A percentile compares a stretch with the other conserved stretches of the same genome.
phyloP scores from a whole-genome alignment of 2,888 invertebrate species.

The Pristionchus arcanus region DNA sequence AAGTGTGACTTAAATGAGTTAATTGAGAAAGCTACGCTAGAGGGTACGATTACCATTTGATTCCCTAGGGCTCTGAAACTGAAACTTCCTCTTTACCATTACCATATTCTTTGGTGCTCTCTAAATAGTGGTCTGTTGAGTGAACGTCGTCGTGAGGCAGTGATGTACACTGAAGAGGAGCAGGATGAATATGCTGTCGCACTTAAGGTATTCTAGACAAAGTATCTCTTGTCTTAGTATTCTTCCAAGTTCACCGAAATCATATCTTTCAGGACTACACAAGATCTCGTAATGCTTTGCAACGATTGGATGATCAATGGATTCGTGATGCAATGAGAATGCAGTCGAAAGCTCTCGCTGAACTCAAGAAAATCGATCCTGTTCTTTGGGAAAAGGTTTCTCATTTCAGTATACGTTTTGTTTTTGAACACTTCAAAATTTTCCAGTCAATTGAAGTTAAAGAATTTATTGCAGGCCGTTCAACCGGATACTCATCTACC shows the following conservation, averaged over 20 bases:
- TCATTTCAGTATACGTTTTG: neutral
- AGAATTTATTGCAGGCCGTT: conserved; percentile 81
- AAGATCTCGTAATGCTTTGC: conserved; percentile 59
- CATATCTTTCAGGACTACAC: conserved; percentile 63
- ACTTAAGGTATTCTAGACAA: conserved; percentile 60
- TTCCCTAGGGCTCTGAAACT: too few relatives aligned
- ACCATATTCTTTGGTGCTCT: too few relatives aligned
- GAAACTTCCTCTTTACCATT: too few relatives aligned
- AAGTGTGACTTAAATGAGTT: too few relatives aligned
- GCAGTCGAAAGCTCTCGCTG: conserved; percentile 89
- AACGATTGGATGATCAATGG: conserved; percentile 83
- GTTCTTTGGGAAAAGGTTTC: conserved; percentile 90
- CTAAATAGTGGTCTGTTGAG: conserved; percentile 66
- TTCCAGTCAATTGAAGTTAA: too few relatives aligned
- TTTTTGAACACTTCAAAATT: neutral
- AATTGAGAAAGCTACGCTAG: too few relatives aligned
- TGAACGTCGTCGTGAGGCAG: conserved; percentile 73
- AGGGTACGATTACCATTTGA: too few relatives aligned
- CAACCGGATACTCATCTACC: conserved; percentile 87
- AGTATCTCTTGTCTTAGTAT: too few relatives aligned
- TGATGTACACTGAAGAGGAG: conserved; percentile 82
- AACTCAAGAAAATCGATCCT: conserved; percentile 88
- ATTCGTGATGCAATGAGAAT: conserved; percentile 86
- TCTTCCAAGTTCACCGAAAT: too few relatives aligned
- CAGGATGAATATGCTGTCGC: conserved; percentile 80